phyloP scores from a whole-genome alignment of 2,888 invertebrate genomes.

The Bedellia somnulentella region DNA sequence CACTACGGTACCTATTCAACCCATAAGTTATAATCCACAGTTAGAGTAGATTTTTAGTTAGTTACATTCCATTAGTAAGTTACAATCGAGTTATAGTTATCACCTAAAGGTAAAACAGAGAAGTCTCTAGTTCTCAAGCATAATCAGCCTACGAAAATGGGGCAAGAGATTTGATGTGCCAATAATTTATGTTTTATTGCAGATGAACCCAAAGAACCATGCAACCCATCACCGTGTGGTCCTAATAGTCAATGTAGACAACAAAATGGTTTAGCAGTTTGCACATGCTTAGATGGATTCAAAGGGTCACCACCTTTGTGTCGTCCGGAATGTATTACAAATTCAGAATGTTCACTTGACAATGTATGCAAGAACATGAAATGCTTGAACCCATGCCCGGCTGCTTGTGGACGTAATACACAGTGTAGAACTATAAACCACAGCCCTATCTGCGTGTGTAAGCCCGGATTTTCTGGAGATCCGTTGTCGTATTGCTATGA shows the following conservation, averaged over 20 bases:
- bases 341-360: constrained; percentile 66
- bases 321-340: constrained; percentile 69
- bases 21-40: too few relatives aligned
- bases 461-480: constrained; percentile 63
- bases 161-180: constrained; percentile 1
- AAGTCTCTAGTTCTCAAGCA: too few relatives aligned
- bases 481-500: constrained; percentile 60
- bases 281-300: constrained; percentile 69
- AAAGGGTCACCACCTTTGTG: constrained; percentile 71
- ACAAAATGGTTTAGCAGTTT: constrained; percentile 64
- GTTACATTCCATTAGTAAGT: too few relatives aligned
- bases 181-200: constrained; percentile 15
- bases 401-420: constrained; percentile 70
- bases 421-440: constrained; percentile 72
- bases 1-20: too few relatives aligned
- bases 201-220: constrained; percentile 41
- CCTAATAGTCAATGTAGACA: constrained; percentile 68
- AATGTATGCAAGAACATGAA: constrained; percentile 71
- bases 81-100: too few relatives aligned
- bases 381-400: constrained; percentile 72
- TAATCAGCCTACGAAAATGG: too few relatives aligned
- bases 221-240: constrained; percentile 78
- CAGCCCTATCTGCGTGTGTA: constrained; percentile 71
- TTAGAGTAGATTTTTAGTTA: too few relatives aligned
- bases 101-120: too few relatives aligned